Conservation (phyloP, 2,888 invertebrate genomes). For the Schrankia costaestrigalis region DNA sequence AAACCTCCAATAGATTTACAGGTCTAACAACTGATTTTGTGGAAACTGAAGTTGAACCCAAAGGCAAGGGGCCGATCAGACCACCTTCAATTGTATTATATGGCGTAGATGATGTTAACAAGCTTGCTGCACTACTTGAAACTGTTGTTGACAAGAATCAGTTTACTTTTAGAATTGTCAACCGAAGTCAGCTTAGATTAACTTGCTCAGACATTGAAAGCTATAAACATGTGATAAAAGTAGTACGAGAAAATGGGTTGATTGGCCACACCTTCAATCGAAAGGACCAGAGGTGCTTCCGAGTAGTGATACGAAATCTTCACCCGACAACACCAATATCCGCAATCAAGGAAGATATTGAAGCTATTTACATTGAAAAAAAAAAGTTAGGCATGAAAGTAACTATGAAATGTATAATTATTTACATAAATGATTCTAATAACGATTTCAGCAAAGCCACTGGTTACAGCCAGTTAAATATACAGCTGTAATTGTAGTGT, state of each 20-base stretch:
- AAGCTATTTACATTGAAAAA: too few relatives aligned
- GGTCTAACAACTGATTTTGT: background rate
- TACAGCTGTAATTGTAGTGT: too few relatives aligned
- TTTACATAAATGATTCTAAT: too few relatives aligned
- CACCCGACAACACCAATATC: background rate
- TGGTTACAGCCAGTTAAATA: too few relatives aligned
- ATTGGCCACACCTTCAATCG: slow-evolving; percentile 1
- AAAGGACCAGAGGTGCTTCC: background rate
- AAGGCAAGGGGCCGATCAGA: background rate
- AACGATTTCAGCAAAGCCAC: too few relatives aligned
- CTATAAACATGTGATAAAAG: background rate
- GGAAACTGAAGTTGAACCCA: background rate
- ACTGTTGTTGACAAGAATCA: background rate
- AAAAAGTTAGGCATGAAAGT: too few relatives aligned
- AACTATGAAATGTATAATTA: too few relatives aligned
- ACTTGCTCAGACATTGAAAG: background rate
- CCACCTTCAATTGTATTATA: background rate
- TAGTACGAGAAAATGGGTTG: background rate
- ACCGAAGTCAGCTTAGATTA: background rate
- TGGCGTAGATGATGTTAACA: background rate
- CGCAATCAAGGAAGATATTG: background rate
- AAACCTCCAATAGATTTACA: background rate
- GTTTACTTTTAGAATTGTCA: background rate
- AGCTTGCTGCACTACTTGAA: background rate
- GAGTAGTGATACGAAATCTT: background rate